Base-by-base conservation (phyloP, 2,797 vertebrate species). In the Rhinichthys osculus region DNA sequence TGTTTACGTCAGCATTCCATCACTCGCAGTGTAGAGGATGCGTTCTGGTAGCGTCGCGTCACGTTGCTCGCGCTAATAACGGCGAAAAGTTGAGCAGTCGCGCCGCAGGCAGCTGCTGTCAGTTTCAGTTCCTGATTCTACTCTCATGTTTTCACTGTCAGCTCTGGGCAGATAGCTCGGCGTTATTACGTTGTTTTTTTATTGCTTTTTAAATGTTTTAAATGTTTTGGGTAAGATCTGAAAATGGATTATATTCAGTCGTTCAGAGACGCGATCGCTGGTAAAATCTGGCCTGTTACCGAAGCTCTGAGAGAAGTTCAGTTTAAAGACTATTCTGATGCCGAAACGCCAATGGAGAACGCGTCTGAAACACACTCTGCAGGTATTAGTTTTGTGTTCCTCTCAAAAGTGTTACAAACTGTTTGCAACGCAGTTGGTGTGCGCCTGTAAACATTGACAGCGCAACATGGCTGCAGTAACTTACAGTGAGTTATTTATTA, bases 161-260 rank as follows among this genome's bases (percentile, higher is more conserved):
- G 82, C 54, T 44, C 21, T 47, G 8, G 70, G 82, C 35, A 42
- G 0, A 57, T 91, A 90, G 33, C 38, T 14, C 5, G 35, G 1
- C 30, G 0, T 13, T 80, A 64, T 14, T 23, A 3, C 5, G 40
- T 21, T 52, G 23, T 54, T 40, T 0, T 38, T 0, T 0, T 3
- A 0, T 59, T 5, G 30, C 44, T 69, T 89, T 70, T 66, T 69
- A 69, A 13, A 42, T 62, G 27, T n/a, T 33, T 83, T 64, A 16
- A 64, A 73, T 17, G 14, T 17, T 9, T 78, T 57, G 13, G 62
- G 47, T 10, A 23, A 52, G 14, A 30, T 54, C 85, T 16, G 3
- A 79, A 71, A 52, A 95, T 96, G 96, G 93, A 96, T 81, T 95
- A 90, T 87, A 73, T 96, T 30, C 44, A 89, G 14, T 94, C 95